Percentiles rank a stretch among this genome's conserved stretches.
These are phyloP conservation scores for Agrochola litura DNA, from an alignment of 2,888 invertebrate genomes.

Conservation along the genomic window DNA sequence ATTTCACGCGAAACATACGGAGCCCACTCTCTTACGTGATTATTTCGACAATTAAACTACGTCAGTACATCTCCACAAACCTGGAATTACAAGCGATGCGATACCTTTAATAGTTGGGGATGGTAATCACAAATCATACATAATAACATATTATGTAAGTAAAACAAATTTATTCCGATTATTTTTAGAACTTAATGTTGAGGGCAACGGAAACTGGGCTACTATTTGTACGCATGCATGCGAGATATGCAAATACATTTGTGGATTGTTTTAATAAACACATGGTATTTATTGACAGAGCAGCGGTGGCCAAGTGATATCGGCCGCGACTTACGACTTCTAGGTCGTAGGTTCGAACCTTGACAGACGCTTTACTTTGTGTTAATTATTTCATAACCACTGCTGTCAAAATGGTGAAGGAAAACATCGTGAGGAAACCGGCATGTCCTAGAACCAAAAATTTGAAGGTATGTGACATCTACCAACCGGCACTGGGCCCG, in stretches of 20 bases:
- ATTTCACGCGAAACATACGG: slow-evolving; percentile 41
- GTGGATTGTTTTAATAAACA: slow-evolving; percentile 36
- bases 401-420: too few relatives aligned
- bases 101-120: slow-evolving; percentile 43
- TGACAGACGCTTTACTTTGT: too few relatives aligned
- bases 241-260: slow-evolving; percentile 28
- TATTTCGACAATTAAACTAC: slow-evolving; percentile 61
- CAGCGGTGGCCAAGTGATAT: too few relatives aligned
- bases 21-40: slow-evolving; percentile 40
- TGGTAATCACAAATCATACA: slow-evolving; percentile 51
- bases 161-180: slow-evolving; percentile 61
- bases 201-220: slow-evolving; percentile 16
- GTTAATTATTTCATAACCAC: too few relatives aligned
- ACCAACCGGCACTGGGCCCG: too few relatives aligned
- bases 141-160: slow-evolving; percentile 63
- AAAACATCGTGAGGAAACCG: too few relatives aligned
- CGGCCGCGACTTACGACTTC: too few relatives aligned
- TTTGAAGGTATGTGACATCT: too few relatives aligned
- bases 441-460: too few relatives aligned
- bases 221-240: slow-evolving; percentile 48
- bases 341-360: too few relatives aligned
- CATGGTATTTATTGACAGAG: too few relatives aligned
- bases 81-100: slow-evolving; percentile 50
- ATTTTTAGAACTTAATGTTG: slow-evolving; percentile 47
- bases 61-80: slow-evolving; percentile 38